Conservation (phyloP, 2,113 vertebrate genomes). For the Sphaerodactylus townsendi region DNA sequence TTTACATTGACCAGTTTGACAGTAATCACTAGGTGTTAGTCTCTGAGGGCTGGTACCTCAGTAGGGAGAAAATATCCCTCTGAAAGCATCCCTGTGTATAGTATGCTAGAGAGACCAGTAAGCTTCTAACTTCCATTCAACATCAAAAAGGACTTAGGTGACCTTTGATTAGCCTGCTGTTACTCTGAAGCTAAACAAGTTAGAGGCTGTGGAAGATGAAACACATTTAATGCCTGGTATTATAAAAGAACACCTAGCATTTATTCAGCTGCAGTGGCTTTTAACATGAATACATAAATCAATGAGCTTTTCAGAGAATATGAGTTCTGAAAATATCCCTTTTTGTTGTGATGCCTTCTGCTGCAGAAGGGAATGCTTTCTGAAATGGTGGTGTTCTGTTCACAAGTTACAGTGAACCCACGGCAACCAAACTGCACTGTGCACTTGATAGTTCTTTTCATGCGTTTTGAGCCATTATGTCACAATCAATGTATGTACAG, state of each 20-base stretch:
- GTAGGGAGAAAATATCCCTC: background rate
- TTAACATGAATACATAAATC: constrained; percentile 29
- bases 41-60: constrained; percentile 35
- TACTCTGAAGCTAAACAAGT: constrained; percentile 62
- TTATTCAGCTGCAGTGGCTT: constrained; percentile 43
- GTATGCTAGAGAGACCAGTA: constrained; percentile 27
- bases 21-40: constrained; percentile 49
- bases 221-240: constrained; percentile 33
- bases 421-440: too few relatives aligned
- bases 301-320: background rate
- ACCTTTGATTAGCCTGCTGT: constrained; percentile 65
- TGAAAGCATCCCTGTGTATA: constrained; percentile 17
- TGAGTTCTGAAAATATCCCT: background rate
- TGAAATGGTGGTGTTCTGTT: background rate
- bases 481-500: too few relatives aligned
- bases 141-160: constrained; percentile 29
- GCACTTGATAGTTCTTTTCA: too few relatives aligned
- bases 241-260: constrained; percentile 49
- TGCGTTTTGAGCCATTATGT: too few relatives aligned
- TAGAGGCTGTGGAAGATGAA: constrained; percentile 60
- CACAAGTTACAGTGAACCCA: too few relatives aligned
- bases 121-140: constrained; percentile 61
- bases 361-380: constrained; percentile 14
- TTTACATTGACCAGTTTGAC: constrained; percentile 47
- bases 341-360: constrained; percentile 21